Percentiles rank a stretch among this genome's conserved stretches.
Evolutionary conservation across 64 coral and sea anemone genomes (phyloP).

Genomic region (Cladopsammia gracilis): DNA sequence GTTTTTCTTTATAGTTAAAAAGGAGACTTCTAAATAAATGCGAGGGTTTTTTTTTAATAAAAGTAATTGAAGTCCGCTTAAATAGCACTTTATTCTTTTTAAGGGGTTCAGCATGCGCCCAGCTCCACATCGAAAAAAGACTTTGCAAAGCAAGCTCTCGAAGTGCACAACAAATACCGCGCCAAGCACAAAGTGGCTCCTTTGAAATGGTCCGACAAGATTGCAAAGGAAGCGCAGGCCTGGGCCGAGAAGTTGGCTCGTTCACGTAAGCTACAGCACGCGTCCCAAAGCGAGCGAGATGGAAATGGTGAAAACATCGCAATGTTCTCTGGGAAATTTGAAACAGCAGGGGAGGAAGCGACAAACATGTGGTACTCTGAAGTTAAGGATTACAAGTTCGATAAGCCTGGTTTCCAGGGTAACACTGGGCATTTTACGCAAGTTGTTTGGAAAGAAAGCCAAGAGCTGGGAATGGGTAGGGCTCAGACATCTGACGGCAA

Average conservation of each 20-base stretch:
- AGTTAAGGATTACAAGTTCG: conserved; percentile 69
- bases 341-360: conserved; percentile 36
- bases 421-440: conserved; percentile 80
- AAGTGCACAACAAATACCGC: conserved; percentile 58
- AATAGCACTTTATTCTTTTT: neutral
- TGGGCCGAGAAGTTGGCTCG: conserved; percentile 68
- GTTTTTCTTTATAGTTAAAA: no score
- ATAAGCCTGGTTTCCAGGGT: conserved; percentile 60
- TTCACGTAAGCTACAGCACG: conserved; percentile 41
- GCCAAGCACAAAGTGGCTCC: conserved; percentile 52
- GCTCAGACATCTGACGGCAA: conserved; percentile 52
- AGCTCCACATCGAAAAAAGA: neutral
- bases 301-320: conserved; percentile 66
- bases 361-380: conserved; percentile 64
- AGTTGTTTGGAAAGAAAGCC: conserved; percentile 63
- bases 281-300: neutral
- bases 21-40: no score
- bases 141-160: conserved; percentile 29
- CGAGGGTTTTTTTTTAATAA: no score
- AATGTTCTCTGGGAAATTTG: conserved; percentile 40
- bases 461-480: conserved; percentile 63
- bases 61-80: no score
- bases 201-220: conserved; percentile 49
- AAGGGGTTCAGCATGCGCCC: neutral
- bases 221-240: conserved; percentile 71